These are phyloP conservation scores for Scarus forsteni DNA, from an alignment of 2,797 vertebrate species.

Conservation along the genomic window DNA sequence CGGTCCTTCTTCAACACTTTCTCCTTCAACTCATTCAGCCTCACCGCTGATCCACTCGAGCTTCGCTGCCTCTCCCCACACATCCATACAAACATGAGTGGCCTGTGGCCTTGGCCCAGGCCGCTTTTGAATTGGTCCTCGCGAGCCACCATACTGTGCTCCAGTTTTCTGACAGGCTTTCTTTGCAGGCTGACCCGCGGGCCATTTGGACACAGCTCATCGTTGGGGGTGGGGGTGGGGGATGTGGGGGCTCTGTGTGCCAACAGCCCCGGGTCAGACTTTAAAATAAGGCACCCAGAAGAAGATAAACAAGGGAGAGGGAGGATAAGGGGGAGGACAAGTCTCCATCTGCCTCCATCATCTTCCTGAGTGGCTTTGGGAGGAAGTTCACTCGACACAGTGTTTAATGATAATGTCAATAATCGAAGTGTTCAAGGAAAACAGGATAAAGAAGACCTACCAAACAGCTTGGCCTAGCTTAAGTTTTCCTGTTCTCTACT, in stretches of 20 bases:
- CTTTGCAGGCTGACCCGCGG: slow-evolving; percentile 51
- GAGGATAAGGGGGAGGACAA: slow-evolving; percentile 7
- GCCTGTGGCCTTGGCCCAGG: slow-evolving; percentile 20
- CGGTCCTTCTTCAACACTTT: too few relatives aligned
- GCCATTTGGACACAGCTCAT: slow-evolving; percentile 40
- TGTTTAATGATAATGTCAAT: slow-evolving; percentile 51
- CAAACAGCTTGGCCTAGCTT: too few relatives aligned
- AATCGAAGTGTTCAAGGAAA: slow-evolving; percentile 23
- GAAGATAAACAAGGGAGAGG: slow-evolving; percentile 26
- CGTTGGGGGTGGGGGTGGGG: slow-evolving; percentile 29
- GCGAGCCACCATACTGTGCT: slow-evolving; percentile 58
- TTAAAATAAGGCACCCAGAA: slow-evolving; percentile 54
- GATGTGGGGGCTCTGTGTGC: slow-evolving; percentile 32
- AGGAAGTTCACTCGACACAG: slow-evolving; percentile 27
- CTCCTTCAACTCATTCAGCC: too few relatives aligned
- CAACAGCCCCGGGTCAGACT: slow-evolving; percentile 56
- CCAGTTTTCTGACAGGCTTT: slow-evolving; percentile 55
- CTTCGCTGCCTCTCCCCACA: background rate
- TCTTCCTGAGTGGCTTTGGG: slow-evolving; percentile 8
- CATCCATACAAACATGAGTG: slow-evolving; percentile 2
- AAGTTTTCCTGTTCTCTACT: too few relatives aligned
- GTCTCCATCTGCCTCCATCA: slow-evolving; percentile 46
- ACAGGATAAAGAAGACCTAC: slow-evolving; percentile 6
- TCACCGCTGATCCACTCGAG: too few relatives aligned
- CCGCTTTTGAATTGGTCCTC: slow-evolving; percentile 23